These are phyloP conservation scores for Akabosia matsudoensis DNA, from an alignment of 1,140 invertebrate genomes.

Conservation along the genomic window DNA sequence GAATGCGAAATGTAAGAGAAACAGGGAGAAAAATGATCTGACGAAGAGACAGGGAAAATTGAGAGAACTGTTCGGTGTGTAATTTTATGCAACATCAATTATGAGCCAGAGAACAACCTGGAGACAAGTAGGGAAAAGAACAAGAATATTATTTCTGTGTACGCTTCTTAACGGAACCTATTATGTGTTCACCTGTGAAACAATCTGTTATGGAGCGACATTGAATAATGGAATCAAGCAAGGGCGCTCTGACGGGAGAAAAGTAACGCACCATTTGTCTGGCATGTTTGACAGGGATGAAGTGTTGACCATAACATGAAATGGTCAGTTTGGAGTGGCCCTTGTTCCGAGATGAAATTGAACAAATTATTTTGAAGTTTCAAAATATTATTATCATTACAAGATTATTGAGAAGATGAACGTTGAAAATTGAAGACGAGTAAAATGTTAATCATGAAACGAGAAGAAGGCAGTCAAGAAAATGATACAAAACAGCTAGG, in stretches of 20 bases:
- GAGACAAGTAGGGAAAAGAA: background rate
- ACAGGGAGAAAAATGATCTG: background rate
- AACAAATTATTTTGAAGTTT: background rate
- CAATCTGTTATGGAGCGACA: background rate
- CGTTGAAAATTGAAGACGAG: background rate
- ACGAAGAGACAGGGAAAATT: background rate
- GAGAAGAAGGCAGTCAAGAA: background rate
- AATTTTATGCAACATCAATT: background rate
- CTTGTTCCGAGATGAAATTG: background rate
- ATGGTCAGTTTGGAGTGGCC: background rate
- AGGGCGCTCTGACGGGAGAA: too few species aligned
- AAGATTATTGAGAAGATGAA: background rate
- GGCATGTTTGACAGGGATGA: background rate
- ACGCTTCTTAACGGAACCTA: too few species aligned
- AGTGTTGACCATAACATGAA: background rate
- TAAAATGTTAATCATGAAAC: background rate
- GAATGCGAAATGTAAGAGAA: background rate
- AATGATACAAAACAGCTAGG: background rate
- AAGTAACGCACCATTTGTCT: background rate
- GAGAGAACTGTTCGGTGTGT: constrained; percentile 1
- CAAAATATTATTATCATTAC: background rate
- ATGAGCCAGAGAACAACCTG: background rate
- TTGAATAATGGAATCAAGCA: background rate
- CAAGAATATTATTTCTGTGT: too few species aligned
- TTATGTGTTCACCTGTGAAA: background rate